phyloP scores from a whole-genome alignment of 2,113 vertebrate genomes.

The Proteles cristata region DNA sequence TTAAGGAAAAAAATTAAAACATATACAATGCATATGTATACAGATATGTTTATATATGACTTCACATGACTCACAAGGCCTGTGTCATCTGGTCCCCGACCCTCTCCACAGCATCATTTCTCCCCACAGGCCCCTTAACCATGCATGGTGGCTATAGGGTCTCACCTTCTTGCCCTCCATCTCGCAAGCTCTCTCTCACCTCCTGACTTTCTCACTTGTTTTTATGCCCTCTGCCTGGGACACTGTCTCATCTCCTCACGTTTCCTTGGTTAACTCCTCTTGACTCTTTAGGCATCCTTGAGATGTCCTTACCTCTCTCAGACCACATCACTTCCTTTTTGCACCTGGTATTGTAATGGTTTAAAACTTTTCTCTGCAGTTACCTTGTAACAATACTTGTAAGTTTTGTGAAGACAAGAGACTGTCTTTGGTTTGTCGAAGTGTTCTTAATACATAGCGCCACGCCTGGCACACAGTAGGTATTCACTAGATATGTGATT shows the following conservation, averaged over 20 bases:
- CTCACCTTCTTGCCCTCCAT: background rate
- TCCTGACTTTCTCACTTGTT: background rate
- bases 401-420: background rate
- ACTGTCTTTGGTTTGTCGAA: background rate
- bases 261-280: background rate
- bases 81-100: background rate
- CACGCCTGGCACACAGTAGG: background rate
- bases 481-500: background rate
- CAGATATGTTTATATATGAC: background rate
- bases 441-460: background rate
- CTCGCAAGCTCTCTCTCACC: accelerated
- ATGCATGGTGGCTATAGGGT: background rate
- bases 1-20: background rate
- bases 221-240: no score
- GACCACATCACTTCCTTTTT: background rate
- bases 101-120: background rate
- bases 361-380: background rate
- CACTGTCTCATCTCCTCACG: background rate
- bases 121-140: background rate
- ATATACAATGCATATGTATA: background rate
- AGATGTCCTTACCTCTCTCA: background rate
- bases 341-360: background rate
- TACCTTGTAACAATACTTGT: no score
- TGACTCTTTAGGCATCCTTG: background rate
- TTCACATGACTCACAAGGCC: background rate